Base-by-base conservation (phyloP, 1,140 invertebrate species). In the Bathynomus jamesi region DNA sequence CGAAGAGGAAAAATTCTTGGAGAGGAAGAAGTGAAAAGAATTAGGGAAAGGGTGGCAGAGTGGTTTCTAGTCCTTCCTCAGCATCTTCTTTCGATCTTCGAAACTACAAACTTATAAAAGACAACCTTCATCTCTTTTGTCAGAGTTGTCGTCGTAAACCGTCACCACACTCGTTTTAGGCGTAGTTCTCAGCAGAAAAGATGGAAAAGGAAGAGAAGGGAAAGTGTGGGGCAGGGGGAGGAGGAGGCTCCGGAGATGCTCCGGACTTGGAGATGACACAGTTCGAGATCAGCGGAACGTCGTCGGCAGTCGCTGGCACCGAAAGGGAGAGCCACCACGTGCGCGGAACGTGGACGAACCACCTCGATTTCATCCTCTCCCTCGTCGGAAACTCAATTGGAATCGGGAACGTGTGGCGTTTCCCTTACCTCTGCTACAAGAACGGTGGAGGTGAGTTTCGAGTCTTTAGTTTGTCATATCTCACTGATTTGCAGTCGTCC, bases 381-480 rank as follows among this genome's bases (percentile, higher is more conserved):
- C 53, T 69, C 0, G 67, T 69, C 21, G 67, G 67, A 53, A 69
- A 69, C 46, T 46, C 53, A 17, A 69, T 69, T 61, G 67, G 67
- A 24, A 69, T 69, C n/a, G 67, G 67, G 46, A 90, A 89, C 78
- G 84, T 90, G 17, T 90, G 89, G 89, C 83, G 89, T 72, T 90
- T 90, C 82, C 89, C 89, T 2, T 90, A 88, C 78, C 79, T 89
- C 28, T 88, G 87, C 78, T 89, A 88, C 80, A 84, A 86, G 69
- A 88, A 88, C 80, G 87, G 87, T 13, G 87, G 88, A 79, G 86
- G 86, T 60, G 85, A 61, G 67, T 69, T 53, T 21, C n/a, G n/a
- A n/a, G n/a, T n/a, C n/a, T n/a, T n/a, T n/a, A n/a, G n/a, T n/a
- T n/a, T n/a, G n/a, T n/a, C n/a, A n/a, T n/a, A n/a, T n/a, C n/a